phyloP scores from a whole-genome alignment of 2,888 invertebrate species.

The Harpalus rubripes region DNA sequence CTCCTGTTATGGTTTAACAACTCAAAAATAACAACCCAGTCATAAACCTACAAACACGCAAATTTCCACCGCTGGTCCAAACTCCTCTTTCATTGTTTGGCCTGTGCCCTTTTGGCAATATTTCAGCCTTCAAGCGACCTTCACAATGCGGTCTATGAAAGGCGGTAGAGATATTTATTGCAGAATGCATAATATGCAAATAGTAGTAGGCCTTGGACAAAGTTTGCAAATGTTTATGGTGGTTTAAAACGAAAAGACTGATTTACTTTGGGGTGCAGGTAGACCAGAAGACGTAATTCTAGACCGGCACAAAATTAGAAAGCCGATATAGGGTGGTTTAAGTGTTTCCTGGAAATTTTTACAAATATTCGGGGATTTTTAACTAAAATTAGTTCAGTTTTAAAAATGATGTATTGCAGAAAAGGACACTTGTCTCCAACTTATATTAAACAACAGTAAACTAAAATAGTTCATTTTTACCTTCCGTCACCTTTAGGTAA shows the following conservation, averaged over 20 bases:
- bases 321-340: neutral
- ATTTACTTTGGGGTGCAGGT: neutral
- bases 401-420: neutral
- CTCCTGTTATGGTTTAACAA: neutral
- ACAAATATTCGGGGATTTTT: neutral
- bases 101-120: neutral
- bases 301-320: neutral
- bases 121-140: neutral
- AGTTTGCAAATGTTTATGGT: constrained; percentile 12
- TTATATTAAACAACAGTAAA: no score
- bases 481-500: no score
- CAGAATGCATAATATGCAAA: constrained; percentile 10
- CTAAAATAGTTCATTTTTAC: no score
- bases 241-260: neutral
- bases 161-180: neutral
- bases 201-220: constrained; percentile 9
- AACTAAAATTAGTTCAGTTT: neutral
- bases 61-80: neutral
- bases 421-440: no score
- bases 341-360: neutral
- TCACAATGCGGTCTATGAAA: neutral
- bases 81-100: neutral
- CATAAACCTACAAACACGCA: constrained; percentile 19
- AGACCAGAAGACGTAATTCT: constrained; percentile 16
- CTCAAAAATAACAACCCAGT: neutral